Evolutionary conservation across 2,888 invertebrate species (phyloP).

Genomic region (Luperina nickerlii): DNA sequence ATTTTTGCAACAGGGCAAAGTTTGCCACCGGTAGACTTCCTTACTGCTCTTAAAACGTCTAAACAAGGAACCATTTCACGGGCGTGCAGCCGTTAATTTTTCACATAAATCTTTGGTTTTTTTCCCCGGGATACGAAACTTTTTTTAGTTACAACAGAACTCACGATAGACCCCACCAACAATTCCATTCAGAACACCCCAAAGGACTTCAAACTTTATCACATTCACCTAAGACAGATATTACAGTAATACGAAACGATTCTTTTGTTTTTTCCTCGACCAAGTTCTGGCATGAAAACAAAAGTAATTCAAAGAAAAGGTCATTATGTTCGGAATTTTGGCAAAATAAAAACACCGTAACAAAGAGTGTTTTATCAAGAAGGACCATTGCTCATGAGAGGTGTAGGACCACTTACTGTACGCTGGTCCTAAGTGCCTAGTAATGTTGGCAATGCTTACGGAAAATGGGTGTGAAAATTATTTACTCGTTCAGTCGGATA

Average conservation of each 20-base stretch:
- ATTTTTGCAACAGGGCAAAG: not conserved
- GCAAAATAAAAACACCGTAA: conserved; percentile 45
- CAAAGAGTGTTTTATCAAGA: conserved; percentile 9
- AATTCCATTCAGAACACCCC: not conserved
- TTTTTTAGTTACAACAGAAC: conserved; percentile 29
- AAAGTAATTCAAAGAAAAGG: conserved; percentile 49
- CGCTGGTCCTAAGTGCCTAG: conserved; percentile 21
- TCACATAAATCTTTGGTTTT: conserved; percentile 16
- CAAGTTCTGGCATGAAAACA: conserved; percentile 43
- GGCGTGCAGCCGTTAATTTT: conserved; percentile 23
- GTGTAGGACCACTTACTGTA: conserved; percentile 36
- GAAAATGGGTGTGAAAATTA: conserved; percentile 18
- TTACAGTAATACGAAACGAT: conserved; percentile 18
- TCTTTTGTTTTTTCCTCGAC: conserved; percentile 45
- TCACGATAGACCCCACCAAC: conserved; percentile 28
- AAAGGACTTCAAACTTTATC: conserved; percentile 37
- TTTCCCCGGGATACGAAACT: conserved; percentile 7
- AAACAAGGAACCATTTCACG: conserved; percentile 11
- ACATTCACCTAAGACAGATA: conserved; percentile 22
- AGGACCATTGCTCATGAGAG: conserved; percentile 27
- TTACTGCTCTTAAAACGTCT: not conserved
- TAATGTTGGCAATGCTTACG: conserved; percentile 25
- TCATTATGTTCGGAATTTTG: conserved; percentile 40
- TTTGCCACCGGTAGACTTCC: too few relatives aligned
- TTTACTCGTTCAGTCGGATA: not conserved